Evolutionary conservation across 2,797 vertebrate species (phyloP).

Genomic region (Hozukius guyotensis): DNA sequence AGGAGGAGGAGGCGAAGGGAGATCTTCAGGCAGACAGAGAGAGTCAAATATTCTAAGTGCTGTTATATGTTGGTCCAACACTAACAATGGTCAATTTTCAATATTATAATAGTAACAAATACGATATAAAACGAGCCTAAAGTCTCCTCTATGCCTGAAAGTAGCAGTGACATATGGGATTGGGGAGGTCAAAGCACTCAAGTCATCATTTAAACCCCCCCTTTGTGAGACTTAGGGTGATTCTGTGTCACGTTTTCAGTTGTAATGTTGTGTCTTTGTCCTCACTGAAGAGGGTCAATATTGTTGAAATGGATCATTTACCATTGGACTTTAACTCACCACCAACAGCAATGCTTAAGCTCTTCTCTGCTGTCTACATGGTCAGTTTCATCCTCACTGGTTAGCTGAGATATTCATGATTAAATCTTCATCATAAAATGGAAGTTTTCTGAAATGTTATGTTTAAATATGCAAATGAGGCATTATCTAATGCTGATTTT

Average conservation of each 20-base stretch:
- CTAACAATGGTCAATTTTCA: neutral
- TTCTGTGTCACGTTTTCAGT: too few species aligned
- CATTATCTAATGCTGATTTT: too few species aligned
- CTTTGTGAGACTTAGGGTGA: too few species aligned
- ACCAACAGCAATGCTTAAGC: too few species aligned
- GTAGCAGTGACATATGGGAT: neutral
- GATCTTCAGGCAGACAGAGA: neutral
- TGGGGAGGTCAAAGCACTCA: neutral
- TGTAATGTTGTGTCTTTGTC: too few species aligned
- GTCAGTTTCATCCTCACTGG: too few species aligned
- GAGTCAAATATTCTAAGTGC: too few species aligned
- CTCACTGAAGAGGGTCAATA: neutral
- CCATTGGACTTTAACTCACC: neutral
- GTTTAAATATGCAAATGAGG: too few species aligned
- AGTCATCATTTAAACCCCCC: neutral
- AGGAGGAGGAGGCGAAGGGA: neutral
- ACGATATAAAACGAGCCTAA: neutral
- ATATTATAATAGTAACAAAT: neutral
- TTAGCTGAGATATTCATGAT: too few species aligned
- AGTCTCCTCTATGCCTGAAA: neutral
- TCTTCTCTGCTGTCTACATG: too few species aligned
- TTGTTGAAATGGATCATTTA: neutral
- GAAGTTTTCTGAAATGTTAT: too few species aligned
- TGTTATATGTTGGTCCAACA: neutral
- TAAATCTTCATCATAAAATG: too few species aligned